Evolutionary conservation across 1,140 invertebrate genomes (phyloP), one percentile per base, ranked within the genome.

Genomic region (Aphaenogaster rudis): DNA sequence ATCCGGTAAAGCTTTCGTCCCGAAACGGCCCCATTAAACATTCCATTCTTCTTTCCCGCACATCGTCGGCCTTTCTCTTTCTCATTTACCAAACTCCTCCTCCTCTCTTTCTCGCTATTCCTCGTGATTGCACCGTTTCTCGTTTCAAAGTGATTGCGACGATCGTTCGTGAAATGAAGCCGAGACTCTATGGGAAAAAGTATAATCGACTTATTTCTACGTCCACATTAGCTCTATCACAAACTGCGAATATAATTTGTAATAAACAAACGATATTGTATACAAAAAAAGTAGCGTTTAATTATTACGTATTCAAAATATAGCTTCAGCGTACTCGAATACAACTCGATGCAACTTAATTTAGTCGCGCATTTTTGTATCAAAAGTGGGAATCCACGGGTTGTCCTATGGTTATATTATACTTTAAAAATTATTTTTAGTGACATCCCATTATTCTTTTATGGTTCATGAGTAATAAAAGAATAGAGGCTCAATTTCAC

Each of bases 11-110:
- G 72, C 59, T 85, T 52, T 64, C 45, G 45, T 15, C 15, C 36
- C 17, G 33, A 54, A 76, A 87, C 77, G 63, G 74, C 86, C 72
- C 87, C 66, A 90, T 90, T 89, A 87, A 89, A 82, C 78, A 87
- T 90, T 86, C 88, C 66, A 59, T 82, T 48, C 36, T 82, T 82
- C 67, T 74, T 74, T 57, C 79, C 52, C 66, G 21, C 39, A 39
- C 61, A n/a, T 52, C 33, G 5, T 79, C 42, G 63, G 45, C 77
- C 13, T 66, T 71, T 15, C 42, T 48, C 17, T 33, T 71, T 11
- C 11, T n/a, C 11, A 74, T 81, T 59, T 66, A 21, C 39, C 76
- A 33, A 33, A 50, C 9, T 59, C 17, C 36, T 52, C 5, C 11
- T 57, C 33, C 7, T 28, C 9, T 15, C 21, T 39, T 66, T 66